These are phyloP conservation scores for Eubucco bourcierii DNA, from an alignment of 2,113 vertebrate species.

Conservation along the genomic window DNA sequence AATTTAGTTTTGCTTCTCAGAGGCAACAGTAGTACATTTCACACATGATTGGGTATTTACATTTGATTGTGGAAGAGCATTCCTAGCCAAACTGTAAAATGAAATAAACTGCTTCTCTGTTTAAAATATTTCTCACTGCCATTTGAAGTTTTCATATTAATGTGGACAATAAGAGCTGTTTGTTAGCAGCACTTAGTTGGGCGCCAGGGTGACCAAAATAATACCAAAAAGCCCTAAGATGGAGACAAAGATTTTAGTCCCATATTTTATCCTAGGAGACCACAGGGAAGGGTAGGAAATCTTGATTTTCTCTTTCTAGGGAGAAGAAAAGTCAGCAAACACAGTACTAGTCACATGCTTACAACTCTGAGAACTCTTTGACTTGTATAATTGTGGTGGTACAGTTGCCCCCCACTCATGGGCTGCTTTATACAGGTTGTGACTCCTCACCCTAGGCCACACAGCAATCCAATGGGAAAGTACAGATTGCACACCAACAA, in stretches of 20 bases:
- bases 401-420: too few species aligned
- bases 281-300: neutral
- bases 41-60: neutral
- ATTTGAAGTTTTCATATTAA: neutral
- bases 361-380: neutral
- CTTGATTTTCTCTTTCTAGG: neutral
- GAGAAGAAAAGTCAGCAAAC: neutral
- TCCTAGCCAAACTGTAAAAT: neutral
- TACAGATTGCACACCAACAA: too few species aligned
- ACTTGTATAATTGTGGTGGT: neutral
- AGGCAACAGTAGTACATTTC: neutral
- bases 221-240: neutral
- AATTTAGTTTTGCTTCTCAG: slow-evolving; percentile 17
- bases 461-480: too few species aligned
- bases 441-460: too few species aligned
- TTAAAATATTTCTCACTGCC: neutral
- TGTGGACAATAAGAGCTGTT: neutral
- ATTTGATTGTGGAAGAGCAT: neutral
- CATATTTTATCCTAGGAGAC: neutral
- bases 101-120: neutral
- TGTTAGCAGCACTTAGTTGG: neutral
- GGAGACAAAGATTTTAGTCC: neutral
- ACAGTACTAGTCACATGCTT: neutral
- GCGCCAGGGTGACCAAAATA: neutral
- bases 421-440: too few species aligned